Evolutionary conservation across 2,113 vertebrate genomes (phyloP).

Genomic region (Toxostoma redivivum): DNA sequence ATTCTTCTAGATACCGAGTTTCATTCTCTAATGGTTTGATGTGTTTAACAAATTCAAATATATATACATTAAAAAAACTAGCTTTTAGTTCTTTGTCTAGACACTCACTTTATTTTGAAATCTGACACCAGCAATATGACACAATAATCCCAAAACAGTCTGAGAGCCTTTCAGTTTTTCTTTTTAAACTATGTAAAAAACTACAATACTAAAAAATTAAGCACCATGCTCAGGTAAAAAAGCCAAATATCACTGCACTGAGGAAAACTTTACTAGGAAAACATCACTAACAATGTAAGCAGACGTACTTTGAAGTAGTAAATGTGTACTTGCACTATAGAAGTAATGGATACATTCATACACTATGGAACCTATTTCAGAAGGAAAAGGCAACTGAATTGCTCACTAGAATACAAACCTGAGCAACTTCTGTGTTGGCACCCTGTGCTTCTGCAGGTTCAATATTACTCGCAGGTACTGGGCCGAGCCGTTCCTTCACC

Average conservation of each 20-base stretch:
- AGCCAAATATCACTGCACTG: neutral
- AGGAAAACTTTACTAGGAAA: neutral
- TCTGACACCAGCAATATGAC: neutral
- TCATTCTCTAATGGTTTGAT: neutral
- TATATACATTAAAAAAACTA: neutral
- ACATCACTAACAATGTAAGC: neutral
- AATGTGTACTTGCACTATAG: neutral
- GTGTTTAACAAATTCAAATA: neutral
- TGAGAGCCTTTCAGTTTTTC: neutral
- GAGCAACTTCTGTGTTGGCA: conserved; percentile 72
- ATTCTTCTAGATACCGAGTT: neutral
- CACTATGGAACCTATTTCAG: neutral
- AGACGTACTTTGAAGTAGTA: neutral
- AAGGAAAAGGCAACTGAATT: neutral
- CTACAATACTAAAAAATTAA: neutral
- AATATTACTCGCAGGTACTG: conserved; percentile 79
- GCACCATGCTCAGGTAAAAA: neutral
- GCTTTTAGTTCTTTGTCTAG: neutral
- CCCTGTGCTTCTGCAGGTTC: conserved; percentile 82
- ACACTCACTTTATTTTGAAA: neutral
- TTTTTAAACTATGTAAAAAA: neutral
- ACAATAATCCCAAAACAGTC: neutral
- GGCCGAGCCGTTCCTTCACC: conserved; percentile 93
- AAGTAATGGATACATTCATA: neutral
- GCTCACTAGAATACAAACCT: conserved; percentile 69